Base-by-base conservation (phyloP, 2,797 vertebrate species). In the Anguilla anguilla region DNA sequence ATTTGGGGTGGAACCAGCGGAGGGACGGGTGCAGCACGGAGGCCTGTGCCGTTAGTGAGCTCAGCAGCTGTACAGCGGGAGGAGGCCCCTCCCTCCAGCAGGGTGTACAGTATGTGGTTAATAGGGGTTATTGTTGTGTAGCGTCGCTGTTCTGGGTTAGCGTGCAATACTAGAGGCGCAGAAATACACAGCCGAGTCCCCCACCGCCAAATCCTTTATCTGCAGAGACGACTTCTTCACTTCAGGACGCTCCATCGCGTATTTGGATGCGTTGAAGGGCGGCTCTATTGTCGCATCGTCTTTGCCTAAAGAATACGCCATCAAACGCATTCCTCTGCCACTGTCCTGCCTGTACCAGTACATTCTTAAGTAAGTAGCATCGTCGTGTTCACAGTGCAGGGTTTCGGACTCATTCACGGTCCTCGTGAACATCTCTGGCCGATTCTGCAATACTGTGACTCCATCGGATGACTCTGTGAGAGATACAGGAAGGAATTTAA, bases 151-250 rank as follows among this genome's bases (percentile, higher is more conserved):
- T 31, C 31, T 31, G 53, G 90, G 92, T 94, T 61, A 61, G 17
- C 19, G 59, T 61, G 31, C 31, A 31, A 0, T 0, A 3, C 92
- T 92, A 0, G 92, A 91, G 0, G 93, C 92, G 19, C 95, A 96
- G 89, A 94, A 94, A 91, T 95, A 96, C 31, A 93, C 89, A 84
- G 92, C 94, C 0, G 93, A 91, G 89, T 95, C 94, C 74, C 0
- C 86, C 53, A 77, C 19, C 11, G 84, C 55, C 0, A 87, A 46
- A 4, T 31, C 89, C 10, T 0, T 35, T 25, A 95, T 89, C 77
- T 43, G 67, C 85, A 95, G 89, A 1, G 87, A 79, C 6, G 91
- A 88, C 0, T 25, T 43, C 39, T 46, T 0, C 0, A 87, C 2
- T 2, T 91, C 1, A 13, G 89, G 86, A 77, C 91, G 91, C 0